Evolutionary conservation across 2,888 invertebrate species (phyloP).

Genomic region (Teleiodes luculella): DNA sequence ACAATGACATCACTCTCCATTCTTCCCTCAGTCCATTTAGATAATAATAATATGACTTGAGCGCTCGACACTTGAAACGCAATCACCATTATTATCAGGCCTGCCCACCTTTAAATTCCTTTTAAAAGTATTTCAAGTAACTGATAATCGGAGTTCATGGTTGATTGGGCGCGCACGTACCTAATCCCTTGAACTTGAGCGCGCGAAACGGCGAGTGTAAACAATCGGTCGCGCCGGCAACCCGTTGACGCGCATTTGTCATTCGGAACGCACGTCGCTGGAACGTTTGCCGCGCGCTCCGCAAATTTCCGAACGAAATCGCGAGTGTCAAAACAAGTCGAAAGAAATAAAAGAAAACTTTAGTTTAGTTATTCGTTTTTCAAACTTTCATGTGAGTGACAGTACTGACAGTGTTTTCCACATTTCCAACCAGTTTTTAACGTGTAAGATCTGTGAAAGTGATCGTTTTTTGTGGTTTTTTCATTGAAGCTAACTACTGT

Average conservation of each 20-base stretch:
- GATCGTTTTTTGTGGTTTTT: slow-evolving; percentile 31
- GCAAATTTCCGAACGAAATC: slow-evolving; percentile 46
- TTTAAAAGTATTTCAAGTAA: not conserved
- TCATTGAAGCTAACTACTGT: slow-evolving; percentile 30
- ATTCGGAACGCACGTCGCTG: slow-evolving; percentile 60
- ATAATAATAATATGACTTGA: not conserved
- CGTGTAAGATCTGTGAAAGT: slow-evolving; percentile 30
- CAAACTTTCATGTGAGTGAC: slow-evolving; percentile 24
- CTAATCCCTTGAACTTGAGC: slow-evolving; percentile 71
- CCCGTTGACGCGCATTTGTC: slow-evolving; percentile 64
- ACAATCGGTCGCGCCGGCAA: slow-evolving; percentile 49
- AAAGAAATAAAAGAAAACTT: slow-evolving; percentile 31
- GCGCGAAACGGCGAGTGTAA: slow-evolving; percentile 51
- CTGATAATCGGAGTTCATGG: not conserved
- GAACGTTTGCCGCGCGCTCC: slow-evolving; percentile 45
- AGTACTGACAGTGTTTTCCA: too few species aligned
- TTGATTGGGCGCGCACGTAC: slow-evolving; percentile 19
- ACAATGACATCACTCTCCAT: slow-evolving; percentile 11
- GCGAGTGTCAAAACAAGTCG: slow-evolving; percentile 34
- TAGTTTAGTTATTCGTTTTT: slow-evolving; percentile 17
- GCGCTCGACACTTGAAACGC: not conserved
- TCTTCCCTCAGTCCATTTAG: not conserved
- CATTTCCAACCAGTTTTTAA: slow-evolving; percentile 30
- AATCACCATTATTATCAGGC: not conserved
- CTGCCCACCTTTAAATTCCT: not conserved